Percentiles rank a stretch among this genome's conserved stretches.
phyloP scores from a whole-genome alignment of 2,113 vertebrate species.

The Nyctereutes procyonoides region DNA sequence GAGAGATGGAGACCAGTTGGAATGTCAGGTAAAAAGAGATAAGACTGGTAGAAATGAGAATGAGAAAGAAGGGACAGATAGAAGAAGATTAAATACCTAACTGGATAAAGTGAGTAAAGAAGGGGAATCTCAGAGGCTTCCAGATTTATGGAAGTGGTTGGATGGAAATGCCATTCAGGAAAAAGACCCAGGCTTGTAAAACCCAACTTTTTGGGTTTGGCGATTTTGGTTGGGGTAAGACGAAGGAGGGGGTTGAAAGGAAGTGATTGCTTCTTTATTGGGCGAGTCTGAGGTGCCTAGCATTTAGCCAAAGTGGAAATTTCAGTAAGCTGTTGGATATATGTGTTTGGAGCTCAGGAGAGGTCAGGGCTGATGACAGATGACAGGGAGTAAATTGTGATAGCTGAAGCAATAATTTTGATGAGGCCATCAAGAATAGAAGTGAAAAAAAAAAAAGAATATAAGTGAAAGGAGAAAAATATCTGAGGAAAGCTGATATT shows the following conservation, averaged over 20 bases:
- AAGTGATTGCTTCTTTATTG: constrained; percentile 4
- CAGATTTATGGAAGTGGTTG: neutral
- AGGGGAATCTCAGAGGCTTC: neutral
- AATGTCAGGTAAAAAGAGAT: neutral
- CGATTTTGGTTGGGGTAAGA: neutral
- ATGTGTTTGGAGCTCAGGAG: neutral
- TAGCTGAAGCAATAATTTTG: neutral
- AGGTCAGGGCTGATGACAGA: neutral
- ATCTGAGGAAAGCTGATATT: neutral
- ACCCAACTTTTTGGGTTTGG: neutral
- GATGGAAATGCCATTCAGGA: neutral
- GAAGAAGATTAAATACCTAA: neutral
- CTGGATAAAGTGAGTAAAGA: neutral
- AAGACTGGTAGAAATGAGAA: neutral
- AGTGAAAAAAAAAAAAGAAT: neutral
- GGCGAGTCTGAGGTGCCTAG: neutral
- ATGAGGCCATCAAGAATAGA: neutral
- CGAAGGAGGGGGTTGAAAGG: neutral
- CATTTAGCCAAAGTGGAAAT: neutral
- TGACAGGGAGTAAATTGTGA: neutral
- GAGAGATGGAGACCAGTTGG: neutral
- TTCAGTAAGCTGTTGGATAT: neutral
- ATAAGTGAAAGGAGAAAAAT: neutral
- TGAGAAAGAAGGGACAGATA: neutral
- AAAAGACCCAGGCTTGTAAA: constrained; percentile 29